These are phyloP conservation scores for Miichthys miiuy DNA, from an alignment of 2,797 vertebrate genomes.

Conservation along the genomic window DNA sequence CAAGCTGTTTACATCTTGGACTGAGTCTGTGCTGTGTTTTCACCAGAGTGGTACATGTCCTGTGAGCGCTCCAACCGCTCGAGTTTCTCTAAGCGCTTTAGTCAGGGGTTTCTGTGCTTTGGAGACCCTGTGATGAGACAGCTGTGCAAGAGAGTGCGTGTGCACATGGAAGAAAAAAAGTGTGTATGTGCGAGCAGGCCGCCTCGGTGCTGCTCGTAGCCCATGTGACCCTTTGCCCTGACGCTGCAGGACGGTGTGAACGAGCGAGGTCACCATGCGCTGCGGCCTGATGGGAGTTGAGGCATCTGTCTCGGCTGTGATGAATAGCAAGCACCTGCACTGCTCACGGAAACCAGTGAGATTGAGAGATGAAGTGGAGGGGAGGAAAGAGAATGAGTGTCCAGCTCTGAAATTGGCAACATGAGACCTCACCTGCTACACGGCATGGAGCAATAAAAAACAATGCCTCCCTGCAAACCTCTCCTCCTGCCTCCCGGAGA, in stretches of 20 bases:
- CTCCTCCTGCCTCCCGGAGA: conserved; percentile 28
- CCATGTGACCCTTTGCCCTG: conserved; percentile 62
- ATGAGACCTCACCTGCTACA: conserved; percentile 81
- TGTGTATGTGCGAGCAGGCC: conserved; percentile 9
- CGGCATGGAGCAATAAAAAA: conserved; percentile 63
- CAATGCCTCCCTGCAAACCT: conserved; percentile 35
- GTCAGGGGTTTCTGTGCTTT: conserved; percentile 58
- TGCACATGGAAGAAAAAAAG: conserved; percentile 25
- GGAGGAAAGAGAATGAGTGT: conserved; percentile 60
- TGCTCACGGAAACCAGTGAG: conserved; percentile 71
- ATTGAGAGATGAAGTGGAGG: conserved; percentile 62
- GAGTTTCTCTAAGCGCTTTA: conserved; percentile 64
- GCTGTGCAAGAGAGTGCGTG: conserved; percentile 54
- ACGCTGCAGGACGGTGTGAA: conserved; percentile 66
- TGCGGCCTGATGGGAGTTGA: conserved; percentile 82
- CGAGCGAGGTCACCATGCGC: conserved; percentile 70
- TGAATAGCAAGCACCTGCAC: conserved; percentile 85
- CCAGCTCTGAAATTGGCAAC: conserved; percentile 69
- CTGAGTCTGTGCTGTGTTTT: conserved; percentile 60
- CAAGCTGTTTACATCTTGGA: conserved; percentile 75
- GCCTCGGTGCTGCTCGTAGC: conserved; percentile 49
- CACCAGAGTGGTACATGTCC: conserved; percentile 62
- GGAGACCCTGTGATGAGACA: conserved; percentile 65
- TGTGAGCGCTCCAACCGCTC: conserved; percentile 57
- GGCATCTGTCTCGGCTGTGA: conserved; percentile 80